Conservation (phyloP, 2,113 vertebrate species). For the Sula dactylatra region DNA sequence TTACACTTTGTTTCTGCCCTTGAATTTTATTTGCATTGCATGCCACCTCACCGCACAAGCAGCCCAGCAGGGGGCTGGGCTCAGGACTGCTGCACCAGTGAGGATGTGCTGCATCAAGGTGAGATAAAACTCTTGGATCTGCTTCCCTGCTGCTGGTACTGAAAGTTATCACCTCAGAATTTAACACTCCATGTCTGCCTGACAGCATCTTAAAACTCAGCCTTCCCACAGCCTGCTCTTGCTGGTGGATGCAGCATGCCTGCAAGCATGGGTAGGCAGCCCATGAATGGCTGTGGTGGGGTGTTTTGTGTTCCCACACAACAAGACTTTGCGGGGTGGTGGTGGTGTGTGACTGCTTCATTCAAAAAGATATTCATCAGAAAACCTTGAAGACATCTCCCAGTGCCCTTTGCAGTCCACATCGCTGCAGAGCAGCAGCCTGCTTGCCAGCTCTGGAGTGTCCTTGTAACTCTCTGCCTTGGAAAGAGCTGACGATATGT, state of each 20-base stretch:
- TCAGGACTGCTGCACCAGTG: not conserved
- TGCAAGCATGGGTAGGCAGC: not conserved
- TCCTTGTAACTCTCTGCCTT: not conserved
- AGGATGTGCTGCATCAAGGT: not conserved
- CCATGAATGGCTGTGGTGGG: not conserved
- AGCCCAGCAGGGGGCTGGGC: not conserved
- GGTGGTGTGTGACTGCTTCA: no score
- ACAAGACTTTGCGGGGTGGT: no score
- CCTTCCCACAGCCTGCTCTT: not conserved
- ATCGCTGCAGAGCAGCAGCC: not conserved
- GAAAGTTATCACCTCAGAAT: not conserved
- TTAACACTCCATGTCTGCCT: fast-evolving
- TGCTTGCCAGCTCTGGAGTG: not conserved
- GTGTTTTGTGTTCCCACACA: not conserved
- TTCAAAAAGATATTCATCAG: not conserved
- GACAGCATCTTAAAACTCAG: not conserved
- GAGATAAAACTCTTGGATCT: not conserved
- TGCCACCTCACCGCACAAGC: not conserved
- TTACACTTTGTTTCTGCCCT: not conserved
- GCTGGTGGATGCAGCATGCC: not conserved
- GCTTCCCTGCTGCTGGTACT: fast-evolving
- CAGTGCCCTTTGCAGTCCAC: not conserved
- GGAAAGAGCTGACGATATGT: not conserved
- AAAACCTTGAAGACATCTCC: not conserved
- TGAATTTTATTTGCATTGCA: not conserved